These are phyloP conservation scores for Cepphus grylle DNA, from an alignment of 2,113 vertebrate genomes.

Conservation along the genomic window DNA sequence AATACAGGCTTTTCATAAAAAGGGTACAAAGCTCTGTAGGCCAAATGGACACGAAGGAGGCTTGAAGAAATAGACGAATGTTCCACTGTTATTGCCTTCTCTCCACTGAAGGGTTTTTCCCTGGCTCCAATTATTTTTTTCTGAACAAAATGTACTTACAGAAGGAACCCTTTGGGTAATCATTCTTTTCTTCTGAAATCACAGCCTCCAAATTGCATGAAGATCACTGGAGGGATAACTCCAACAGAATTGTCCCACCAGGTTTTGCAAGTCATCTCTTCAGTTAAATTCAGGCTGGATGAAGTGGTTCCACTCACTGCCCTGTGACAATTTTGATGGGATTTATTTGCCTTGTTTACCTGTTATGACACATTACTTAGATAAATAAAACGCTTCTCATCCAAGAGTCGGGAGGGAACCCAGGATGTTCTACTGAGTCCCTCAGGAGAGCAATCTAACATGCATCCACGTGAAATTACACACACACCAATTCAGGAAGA, in stretches of 20 bases:
- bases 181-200: constrained; percentile 1
- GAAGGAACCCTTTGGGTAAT: background rate
- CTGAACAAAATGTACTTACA: background rate
- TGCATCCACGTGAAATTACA: background rate
- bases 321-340: background rate
- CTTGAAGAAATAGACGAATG: background rate
- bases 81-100: background rate
- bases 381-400: background rate
- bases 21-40: background rate
- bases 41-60: background rate
- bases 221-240: background rate
- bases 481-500: background rate
- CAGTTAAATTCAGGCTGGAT: background rate
- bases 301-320: background rate
- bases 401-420: background rate
- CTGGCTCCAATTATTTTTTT: background rate
- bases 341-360: background rate
- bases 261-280: background rate
- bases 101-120: background rate
- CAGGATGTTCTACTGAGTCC: background rate
- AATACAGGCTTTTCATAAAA: background rate
- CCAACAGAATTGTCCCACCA: background rate
- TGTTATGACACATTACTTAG: background rate
- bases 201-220: background rate
- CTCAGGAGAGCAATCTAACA: background rate